phyloP scores from a whole-genome alignment of 1,140 invertebrate genomes.

The Drosophila saltans region DNA sequence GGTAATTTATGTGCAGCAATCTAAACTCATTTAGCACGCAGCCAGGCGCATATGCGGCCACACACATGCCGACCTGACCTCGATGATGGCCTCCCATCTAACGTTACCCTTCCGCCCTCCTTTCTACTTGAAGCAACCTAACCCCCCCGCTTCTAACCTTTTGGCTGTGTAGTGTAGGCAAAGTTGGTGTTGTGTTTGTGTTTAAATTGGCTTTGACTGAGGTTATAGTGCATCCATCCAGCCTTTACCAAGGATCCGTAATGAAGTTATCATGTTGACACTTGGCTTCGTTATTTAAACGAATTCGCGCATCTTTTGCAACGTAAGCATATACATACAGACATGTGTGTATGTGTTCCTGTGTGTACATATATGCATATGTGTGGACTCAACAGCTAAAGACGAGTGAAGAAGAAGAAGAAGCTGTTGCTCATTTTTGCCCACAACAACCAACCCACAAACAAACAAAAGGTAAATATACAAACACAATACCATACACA shows the following conservation, averaged over 20 bases:
- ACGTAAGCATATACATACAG: not conserved
- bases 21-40: slow-evolving; percentile 70
- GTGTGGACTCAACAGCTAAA: slow-evolving; percentile 5
- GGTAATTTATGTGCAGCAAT: slow-evolving; percentile 71
- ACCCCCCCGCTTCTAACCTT: not conserved
- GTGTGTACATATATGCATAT: not conserved
- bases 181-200: slow-evolving; percentile 55
- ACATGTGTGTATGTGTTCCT: slow-evolving; percentile 20
- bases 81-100: slow-evolving; percentile 17
- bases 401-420: not conserved
- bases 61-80: slow-evolving; percentile 17
- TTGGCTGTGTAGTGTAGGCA: slow-evolving; percentile 30
- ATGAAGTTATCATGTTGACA: slow-evolving; percentile 80
- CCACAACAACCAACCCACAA: slow-evolving; percentile 57
- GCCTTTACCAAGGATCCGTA: slow-evolving; percentile 43
- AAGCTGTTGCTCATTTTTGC: slow-evolving; percentile 65
- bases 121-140: too few relatives aligned
- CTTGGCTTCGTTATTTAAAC: slow-evolving; percentile 65
- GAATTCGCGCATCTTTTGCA: slow-evolving; percentile 56
- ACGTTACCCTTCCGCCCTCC: too few relatives aligned
- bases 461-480: slow-evolving; percentile 64
- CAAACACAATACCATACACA: slow-evolving; percentile 18
- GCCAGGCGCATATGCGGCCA: slow-evolving; percentile 59
- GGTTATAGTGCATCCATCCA: slow-evolving; percentile 34
- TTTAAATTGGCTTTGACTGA: slow-evolving; percentile 63